Base-by-base conservation (phyloP, 2,113 vertebrate genomes). In the Zapornia atra region DNA sequence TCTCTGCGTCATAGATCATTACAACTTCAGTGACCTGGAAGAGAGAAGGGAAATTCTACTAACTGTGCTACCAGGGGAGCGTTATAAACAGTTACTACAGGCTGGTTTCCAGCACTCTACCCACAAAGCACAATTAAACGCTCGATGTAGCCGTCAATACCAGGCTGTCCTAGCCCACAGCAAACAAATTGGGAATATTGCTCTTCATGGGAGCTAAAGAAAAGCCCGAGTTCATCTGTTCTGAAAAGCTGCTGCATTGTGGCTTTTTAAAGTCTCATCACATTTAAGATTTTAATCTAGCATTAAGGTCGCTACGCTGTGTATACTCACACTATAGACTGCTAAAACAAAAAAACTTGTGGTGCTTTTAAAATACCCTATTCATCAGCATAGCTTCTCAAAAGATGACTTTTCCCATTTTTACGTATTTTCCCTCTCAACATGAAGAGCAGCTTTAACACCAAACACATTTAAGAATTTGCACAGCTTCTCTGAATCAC, bases 1-100 rank as follows among this genome's bases (percentile, higher is more conserved):
- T 99, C 98, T 99, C 99, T 72, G 99, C 99, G 80, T 99, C 99
- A 98, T 99, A 99, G 98, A 99, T 99, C 99, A 99, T 99, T 98
- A 99, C 99, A 98, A 99, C 99, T 98, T 99, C 99, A 94, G 99
- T 99, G 98, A 99, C 99, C 99, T 99, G 98, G 93, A 98, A 98
- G 86, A 96, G 91, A 97, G 85, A 96, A 50, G 44, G 66, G 82
- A 96, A 92, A 97, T 93, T 94, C 94, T 95, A 90, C 86, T 90
- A 71, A 90, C 69, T 36, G 84, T 86, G 96, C 90, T 73, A 24
- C 85, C 90, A 91, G 87, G 82, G 86, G 76, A 96, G 72, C 5
- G 36, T 28, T 54, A 77, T 9, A 68, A 77, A 63, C 92, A 95
- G 91, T 31, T 65, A 86, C 69, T 38, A 78, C n/a, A 4, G 53